A percentile compares a stretch with the other conserved stretches of the same genome.
These are phyloP conservation scores for Gobio gobio DNA, from an alignment of 2,113 vertebrate species.

Conservation along the genomic window DNA sequence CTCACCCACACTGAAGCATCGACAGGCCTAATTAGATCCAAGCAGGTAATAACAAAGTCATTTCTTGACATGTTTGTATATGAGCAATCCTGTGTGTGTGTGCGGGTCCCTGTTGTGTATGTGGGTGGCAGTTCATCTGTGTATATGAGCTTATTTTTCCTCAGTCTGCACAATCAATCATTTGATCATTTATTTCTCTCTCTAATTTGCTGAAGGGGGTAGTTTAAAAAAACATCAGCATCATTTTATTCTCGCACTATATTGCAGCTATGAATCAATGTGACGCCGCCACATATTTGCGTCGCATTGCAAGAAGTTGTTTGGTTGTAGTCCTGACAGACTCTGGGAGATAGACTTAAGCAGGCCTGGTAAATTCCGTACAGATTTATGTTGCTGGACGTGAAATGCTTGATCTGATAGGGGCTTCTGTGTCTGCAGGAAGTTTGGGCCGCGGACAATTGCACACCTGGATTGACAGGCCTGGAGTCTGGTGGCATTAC, in stretches of 20 bases:
- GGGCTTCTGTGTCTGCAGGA: slow-evolving; percentile 48
- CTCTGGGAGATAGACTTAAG: slow-evolving; percentile 48
- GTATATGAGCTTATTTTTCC: slow-evolving; percentile 33
- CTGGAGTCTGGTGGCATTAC: slow-evolving; percentile 37
- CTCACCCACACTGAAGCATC: slow-evolving; percentile 27
- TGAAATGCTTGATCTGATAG: slow-evolving; percentile 60
- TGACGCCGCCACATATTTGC: slow-evolving; percentile 47
- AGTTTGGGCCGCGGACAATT: slow-evolving; percentile 39
- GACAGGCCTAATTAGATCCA: slow-evolving; percentile 38
- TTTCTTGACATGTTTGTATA: slow-evolving; percentile 42
- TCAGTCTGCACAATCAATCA: slow-evolving; percentile 48
- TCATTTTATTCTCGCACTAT: slow-evolving; percentile 50
- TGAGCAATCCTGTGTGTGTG: background rate
- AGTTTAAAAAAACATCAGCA: slow-evolving; percentile 57
- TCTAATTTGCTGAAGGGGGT: slow-evolving; percentile 37
- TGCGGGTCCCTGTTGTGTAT: background rate
- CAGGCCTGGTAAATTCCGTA: slow-evolving; percentile 51
- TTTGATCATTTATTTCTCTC: slow-evolving; percentile 54
- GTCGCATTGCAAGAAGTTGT: slow-evolving; percentile 35
- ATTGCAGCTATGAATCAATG: slow-evolving; percentile 60
- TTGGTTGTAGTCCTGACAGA: slow-evolving; percentile 24
- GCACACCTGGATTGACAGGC: slow-evolving; percentile 49
- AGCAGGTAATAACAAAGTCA: slow-evolving; percentile 42
- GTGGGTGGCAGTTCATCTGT: slow-evolving; percentile 29
- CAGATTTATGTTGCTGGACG: slow-evolving; percentile 42